Evolutionary conservation across 1,140 invertebrate species (phyloP).

Genomic region (Musca vetustissima): DNA sequence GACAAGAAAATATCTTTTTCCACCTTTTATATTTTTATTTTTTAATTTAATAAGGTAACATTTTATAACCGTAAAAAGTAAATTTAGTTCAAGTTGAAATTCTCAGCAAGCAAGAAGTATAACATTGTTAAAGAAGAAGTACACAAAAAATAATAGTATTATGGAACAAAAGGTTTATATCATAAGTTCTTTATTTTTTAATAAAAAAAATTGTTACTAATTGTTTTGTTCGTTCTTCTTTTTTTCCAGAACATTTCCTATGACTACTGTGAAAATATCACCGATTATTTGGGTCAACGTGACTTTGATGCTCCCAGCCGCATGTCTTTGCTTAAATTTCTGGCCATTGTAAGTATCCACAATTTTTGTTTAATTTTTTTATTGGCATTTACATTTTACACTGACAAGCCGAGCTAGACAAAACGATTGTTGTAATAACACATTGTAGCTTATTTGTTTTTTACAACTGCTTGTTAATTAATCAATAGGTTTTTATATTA

Average conservation of each 20-base stretch:
- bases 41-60: neutral
- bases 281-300: constrained; percentile 49
- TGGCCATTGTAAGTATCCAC: constrained; percentile 64
- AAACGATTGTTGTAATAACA: neutral
- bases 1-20: neutral
- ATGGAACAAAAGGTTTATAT: neutral
- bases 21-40: constrained; percentile 1
- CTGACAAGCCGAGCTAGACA: neutral
- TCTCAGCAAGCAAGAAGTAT: neutral
- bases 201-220: neutral
- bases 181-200: constrained; percentile 8
- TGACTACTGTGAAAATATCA: constrained; percentile 49
- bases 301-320: constrained; percentile 41
- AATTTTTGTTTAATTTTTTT: constrained; percentile 15
- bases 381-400: neutral
- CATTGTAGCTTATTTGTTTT: neutral
- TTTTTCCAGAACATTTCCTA: constrained; percentile 38
- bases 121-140: neutral
- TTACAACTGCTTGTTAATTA: constrained; percentile 15
- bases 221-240: constrained; percentile 6
- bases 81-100: constrained; percentile 14
- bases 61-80: constrained; percentile 1
- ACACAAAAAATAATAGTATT: neutral
- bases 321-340: constrained; percentile 65
- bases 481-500: constrained; percentile 10